Evolutionary conservation across 2,888 invertebrate genomes (phyloP).

Genomic region (Halictus quadricinctus): DNA sequence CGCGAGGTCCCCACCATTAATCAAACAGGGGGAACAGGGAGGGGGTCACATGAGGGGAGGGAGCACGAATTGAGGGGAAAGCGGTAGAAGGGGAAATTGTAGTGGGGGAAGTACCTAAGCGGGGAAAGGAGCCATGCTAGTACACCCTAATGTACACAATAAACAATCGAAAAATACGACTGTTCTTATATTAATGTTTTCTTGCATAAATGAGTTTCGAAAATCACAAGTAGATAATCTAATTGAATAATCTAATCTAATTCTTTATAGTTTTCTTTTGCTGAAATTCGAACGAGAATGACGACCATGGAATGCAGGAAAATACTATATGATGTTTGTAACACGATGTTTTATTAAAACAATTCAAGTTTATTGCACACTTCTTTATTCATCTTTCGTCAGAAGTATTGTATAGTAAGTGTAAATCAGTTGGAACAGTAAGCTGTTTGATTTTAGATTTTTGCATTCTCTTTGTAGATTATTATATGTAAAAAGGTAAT

Average conservation of each 20-base stretch:
- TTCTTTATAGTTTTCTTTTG: not conserved
- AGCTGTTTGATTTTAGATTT: not conserved
- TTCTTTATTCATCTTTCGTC: not conserved
- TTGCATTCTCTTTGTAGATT: not conserved
- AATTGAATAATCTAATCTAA: not conserved
- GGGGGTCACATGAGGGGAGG: too few relatives aligned
- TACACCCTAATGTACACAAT: not conserved
- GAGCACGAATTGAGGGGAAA: too few relatives aligned
- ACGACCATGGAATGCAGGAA: not conserved
- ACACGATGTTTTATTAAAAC: not conserved
- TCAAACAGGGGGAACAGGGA: too few relatives aligned
- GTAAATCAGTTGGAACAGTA: not conserved
- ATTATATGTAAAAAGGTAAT: not conserved
- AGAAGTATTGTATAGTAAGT: not conserved
- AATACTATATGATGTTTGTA: not conserved
- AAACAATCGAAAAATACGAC: not conserved
- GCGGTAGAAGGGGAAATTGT: too few relatives aligned
- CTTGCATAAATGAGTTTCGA: not conserved
- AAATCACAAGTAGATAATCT: not conserved
- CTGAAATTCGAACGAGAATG: not conserved
- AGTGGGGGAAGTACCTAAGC: too few relatives aligned
- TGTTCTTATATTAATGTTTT: not conserved
- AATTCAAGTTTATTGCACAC: not conserved
- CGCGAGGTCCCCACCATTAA: too few relatives aligned
- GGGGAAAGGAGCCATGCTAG: too few relatives aligned